phyloP scores from a whole-genome alignment of 2,797 vertebrate genomes.

The Esox lucius region DNA sequence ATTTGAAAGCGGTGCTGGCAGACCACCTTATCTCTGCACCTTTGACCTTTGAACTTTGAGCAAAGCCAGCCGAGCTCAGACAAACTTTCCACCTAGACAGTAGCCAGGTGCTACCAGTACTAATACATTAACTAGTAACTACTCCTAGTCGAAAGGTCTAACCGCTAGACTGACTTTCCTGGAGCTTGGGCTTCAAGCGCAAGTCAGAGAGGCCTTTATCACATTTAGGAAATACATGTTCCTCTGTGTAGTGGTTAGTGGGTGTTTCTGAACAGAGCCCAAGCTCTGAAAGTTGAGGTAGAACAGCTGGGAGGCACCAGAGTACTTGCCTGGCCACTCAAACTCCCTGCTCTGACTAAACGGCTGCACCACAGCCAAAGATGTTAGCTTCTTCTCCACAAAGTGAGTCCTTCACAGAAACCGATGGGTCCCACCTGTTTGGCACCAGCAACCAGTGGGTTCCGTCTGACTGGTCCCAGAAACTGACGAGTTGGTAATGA shows the following conservation, averaged over 20 bases:
- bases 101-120: neutral
- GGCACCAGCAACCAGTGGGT: no score
- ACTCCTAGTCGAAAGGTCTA: neutral
- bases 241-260: neutral
- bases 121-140: neutral
- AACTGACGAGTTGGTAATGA: no score
- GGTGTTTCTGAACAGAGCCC: neutral
- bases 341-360: no score
- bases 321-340: neutral
- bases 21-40: neutral
- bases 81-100: neutral
- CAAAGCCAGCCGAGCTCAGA: neutral
- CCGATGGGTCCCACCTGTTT: no score
- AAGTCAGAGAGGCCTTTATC: neutral
- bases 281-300: neutral
- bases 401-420: no score
- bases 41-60: neutral
- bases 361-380: no score
- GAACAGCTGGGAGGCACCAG: neutral
- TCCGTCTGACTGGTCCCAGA: no score
- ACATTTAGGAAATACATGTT: neutral
- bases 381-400: no score
- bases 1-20: no score
- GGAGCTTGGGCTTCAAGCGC: neutral
- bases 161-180: neutral